phyloP scores from a whole-genome alignment of 2,113 vertebrate species.

The Nothobranchius furzeri region DNA sequence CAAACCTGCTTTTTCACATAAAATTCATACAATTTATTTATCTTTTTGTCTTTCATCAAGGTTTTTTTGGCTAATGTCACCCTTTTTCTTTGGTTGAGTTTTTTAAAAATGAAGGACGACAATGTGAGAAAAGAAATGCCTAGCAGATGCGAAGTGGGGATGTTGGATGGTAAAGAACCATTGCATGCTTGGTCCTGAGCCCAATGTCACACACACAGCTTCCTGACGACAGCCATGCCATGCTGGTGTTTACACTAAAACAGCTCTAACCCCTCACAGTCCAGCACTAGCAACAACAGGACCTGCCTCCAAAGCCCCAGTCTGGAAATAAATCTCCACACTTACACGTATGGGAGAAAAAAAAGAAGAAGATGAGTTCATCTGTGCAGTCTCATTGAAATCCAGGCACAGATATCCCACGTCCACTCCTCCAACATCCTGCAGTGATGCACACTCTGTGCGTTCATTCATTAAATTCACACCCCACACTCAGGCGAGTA shows the following conservation, averaged over 20 bases:
- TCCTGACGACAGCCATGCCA: conserved; percentile 77
- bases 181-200: conserved; percentile 67
- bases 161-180: no score
- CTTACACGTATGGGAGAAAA: not conserved
- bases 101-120: conserved; percentile 44
- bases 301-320: conserved; percentile 30
- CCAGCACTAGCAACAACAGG: conserved; percentile 34
- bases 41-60: conserved; percentile 18
- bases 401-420: conserved; percentile 31
- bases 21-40: conserved; percentile 12
- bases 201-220: conserved; percentile 74
- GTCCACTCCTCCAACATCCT: conserved; percentile 41
- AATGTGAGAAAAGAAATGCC: conserved; percentile 47
- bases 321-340: conserved; percentile 31
- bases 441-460: conserved; percentile 47
- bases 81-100: conserved; percentile 11
- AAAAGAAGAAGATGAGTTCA: not conserved
- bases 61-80: not conserved
- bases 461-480: conserved; percentile 76
- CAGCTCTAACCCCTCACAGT: conserved; percentile 41
- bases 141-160: conserved; percentile 65
- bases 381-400: conserved; percentile 25
- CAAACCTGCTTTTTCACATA: not conserved
- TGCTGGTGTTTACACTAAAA: conserved; percentile 71
- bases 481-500: conserved; percentile 60